Conservation (phyloP, 2,888 invertebrate species). For the Palloptera scutellata region DNA sequence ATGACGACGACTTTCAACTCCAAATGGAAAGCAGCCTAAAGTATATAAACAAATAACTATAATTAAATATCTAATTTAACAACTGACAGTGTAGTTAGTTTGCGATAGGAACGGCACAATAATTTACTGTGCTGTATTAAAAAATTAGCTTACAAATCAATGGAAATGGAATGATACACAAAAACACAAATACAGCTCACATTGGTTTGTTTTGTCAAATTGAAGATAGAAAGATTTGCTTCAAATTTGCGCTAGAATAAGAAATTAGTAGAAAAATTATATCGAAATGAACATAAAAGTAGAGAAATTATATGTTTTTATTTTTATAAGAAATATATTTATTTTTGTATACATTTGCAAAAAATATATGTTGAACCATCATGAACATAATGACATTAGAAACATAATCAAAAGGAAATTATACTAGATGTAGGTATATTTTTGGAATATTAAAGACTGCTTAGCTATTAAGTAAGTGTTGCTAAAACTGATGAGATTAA, state of each 20-base stretch:
- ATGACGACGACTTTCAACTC: slow-evolving; percentile 60
- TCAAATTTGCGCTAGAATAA: neutral
- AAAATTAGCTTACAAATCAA: neutral
- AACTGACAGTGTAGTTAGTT: neutral
- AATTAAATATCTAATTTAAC: neutral
- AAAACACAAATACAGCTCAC: neutral
- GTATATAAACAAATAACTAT: neutral
- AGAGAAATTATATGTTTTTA: too few species aligned
- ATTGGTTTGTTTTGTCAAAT: neutral
- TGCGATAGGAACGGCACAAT: too few species aligned
- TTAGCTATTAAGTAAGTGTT: too few species aligned
- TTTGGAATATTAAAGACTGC: neutral
- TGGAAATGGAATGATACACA: neutral
- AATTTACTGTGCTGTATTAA: too few species aligned
- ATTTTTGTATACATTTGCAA: slow-evolving; percentile 1
- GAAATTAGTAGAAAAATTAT: too few species aligned
- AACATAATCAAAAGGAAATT: slow-evolving; percentile 2
- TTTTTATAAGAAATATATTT: too few species aligned
- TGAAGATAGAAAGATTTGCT: slow-evolving; percentile 3
- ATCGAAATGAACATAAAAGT: too few species aligned
- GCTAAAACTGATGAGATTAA: too few species aligned
- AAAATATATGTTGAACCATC: neutral
- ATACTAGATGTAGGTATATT: slow-evolving; percentile 11
- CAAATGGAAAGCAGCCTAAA: slow-evolving; percentile 61
- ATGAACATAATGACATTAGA: neutral